A percentile compares a stretch with the other conserved stretches of the same genome.
Conservation (phyloP, 37 sponge, comb jelly and placozoan species). For the Spongia lamella region DNA sequence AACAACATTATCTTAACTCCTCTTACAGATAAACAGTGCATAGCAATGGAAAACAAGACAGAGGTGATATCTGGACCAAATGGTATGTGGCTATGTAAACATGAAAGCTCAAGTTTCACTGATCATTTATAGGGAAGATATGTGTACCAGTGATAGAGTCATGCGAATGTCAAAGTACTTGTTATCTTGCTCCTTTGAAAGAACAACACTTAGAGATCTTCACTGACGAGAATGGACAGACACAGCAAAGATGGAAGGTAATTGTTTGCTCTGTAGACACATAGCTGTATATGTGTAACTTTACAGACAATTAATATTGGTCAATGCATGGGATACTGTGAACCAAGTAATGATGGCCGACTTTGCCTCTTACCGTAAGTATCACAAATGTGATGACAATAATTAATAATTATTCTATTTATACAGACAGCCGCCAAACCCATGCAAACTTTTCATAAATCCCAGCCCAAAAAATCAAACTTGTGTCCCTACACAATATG, state of each 20-base stretch:
- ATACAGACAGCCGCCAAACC: too few relatives aligned
- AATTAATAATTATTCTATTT: too few relatives aligned
- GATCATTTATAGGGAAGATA: conserved; percentile 18
- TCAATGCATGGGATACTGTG: conserved; percentile 22
- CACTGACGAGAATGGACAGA: conserved; percentile 6
- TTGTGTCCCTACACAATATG: too few relatives aligned
- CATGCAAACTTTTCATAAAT: too few relatives aligned
- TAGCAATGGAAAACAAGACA: conserved; percentile 9
- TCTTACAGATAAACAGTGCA: not conserved
- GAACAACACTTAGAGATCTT: conserved; percentile 16
- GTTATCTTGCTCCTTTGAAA: conserved; percentile 35
- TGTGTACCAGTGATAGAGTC: conserved; percentile 9
- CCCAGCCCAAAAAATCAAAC: too few relatives aligned
- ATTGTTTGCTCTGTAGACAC: not conserved
- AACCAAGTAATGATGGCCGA: too few relatives aligned
- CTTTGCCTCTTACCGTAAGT: too few relatives aligned
- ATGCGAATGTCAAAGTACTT: conserved; percentile 26
- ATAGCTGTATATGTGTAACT: not conserved
- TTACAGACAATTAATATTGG: conserved; percentile 36
- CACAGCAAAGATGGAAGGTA: conserved; percentile 3
- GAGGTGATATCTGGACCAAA: conserved; percentile 42
- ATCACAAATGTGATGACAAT: too few relatives aligned
- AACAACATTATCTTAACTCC: not conserved
- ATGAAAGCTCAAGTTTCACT: not conserved
- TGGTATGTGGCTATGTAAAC: conserved; percentile 12